Evolutionary conservation across 2,113 vertebrate genomes (phyloP), one percentile per base, ranked within the genome.

Genomic region (Mustela lutreola): DNA sequence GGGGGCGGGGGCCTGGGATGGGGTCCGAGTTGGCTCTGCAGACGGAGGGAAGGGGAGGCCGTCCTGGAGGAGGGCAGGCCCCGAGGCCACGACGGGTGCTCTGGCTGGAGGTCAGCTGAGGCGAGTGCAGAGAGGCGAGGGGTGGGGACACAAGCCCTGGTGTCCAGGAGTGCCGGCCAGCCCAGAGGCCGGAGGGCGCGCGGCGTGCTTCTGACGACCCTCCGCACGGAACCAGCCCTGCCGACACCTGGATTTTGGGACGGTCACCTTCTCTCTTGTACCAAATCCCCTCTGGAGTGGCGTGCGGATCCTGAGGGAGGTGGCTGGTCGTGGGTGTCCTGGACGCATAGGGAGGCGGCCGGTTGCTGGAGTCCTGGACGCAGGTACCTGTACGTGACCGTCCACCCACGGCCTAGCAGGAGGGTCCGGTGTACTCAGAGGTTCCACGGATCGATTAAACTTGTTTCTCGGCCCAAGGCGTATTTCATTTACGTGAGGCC

Each of bases 401-500:
- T 76, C 24, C 39, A 6, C 2, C 4, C 6, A 22, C 2, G 6
- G 7, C 71, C 63, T 2, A 3, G 60, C 0, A 0, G 45, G 63
- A 5, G 4, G 31, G 71, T 53, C 71, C 28, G 60, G 39, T 0
- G 0, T 12, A 11, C 18, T 15, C 16, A 10, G 53, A 21, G 15
- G 15, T 2, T 36, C 1, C 2, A 53, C 2, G 24, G 36, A 5
- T 56, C 12, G 26, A 9, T 48, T 3, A 14, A 10, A 15, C 28
- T 62, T 1, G 15, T 1, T 9, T 18, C 33, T 31, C 16, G 11
- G 33, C 50, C 83, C 18, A 22, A 28, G 0, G 1, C 3, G 31
- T 33, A 3, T n/a, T 2, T 71, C 18, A 11, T 19, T 39, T 0
- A 1, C 1, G 0, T 4, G 11, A 84, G 31, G 45, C n/a, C 7